Evolutionary conservation across 2,888 invertebrate genomes (phyloP), one percentile per base, ranked within the genome.

Genomic region (Acronicta psi): DNA sequence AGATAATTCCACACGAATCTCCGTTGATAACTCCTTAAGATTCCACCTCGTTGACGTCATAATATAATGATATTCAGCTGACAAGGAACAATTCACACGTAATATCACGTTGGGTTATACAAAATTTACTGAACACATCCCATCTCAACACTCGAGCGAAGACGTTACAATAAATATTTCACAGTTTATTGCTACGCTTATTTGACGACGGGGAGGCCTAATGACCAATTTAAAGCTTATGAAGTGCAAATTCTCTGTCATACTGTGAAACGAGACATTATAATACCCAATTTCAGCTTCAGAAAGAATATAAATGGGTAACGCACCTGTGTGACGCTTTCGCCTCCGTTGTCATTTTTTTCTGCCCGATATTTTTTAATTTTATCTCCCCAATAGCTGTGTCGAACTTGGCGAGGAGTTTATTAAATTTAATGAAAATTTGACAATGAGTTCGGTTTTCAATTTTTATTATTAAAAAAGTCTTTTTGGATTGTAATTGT

Each of bases 231-330:
- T 92, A 88, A 87, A 86, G 91, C 88, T 92, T 92, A 92, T 90
- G 91, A 91, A 92, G 92, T 92, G 91, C 90, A 92, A 93, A 93
- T 93, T 92, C 85, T 85, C 88, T 90, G 92, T 90, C 91, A 90
- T 87, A 88, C 87, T 85, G 83, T 78, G 84, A 87, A 91, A 90
- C 87, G 89, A 88, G 90, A 89, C 86, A 87, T 88, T 90, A 86
- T 92, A 88, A 92, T 90, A 89, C 85, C 87, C 90, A 90, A 93
- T 92, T 93, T 89, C 85, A 81, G 83, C 85, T 86, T 82, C 84
- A 82, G 85, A 89, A 91, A 91, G 87, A 91, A 91, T 90, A 90
- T 88, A 89, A 92, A 91, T 88, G 85, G 82, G 72, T 61, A 75
- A 80, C 82, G 80, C 86, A 88, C 87, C 86, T 87, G 84, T 72